phyloP scores from a whole-genome alignment of 1,140 invertebrate genomes.

The Anagrus nilaparvatae region DNA sequence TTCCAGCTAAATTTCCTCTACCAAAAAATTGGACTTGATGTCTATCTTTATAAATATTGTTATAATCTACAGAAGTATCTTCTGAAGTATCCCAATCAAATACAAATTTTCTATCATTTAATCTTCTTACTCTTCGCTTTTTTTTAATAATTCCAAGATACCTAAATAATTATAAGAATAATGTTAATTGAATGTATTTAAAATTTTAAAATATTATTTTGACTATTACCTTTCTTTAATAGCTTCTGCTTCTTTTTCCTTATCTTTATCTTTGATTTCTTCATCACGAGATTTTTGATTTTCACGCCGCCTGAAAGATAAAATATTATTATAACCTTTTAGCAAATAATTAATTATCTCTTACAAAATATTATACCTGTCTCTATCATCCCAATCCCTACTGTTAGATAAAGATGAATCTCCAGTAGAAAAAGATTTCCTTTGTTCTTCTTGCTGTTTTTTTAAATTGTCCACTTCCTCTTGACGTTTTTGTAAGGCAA shows the following conservation, averaged over 20 bases:
- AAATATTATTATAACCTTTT: conserved; percentile 2
- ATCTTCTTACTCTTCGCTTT: conserved; percentile 77
- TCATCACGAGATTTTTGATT: conserved; percentile 40
- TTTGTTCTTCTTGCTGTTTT: conserved; percentile 58
- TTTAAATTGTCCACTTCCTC: conserved; percentile 69
- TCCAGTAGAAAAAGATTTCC: conserved; percentile 41
- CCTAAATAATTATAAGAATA: too few relatives aligned
- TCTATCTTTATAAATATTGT: conserved; percentile 90
- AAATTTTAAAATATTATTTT: too few relatives aligned
- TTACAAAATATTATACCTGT: conserved; percentile 22
- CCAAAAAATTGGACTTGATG: conserved; percentile 98
- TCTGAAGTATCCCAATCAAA: conserved; percentile 99
- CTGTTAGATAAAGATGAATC: conserved; percentile 26
- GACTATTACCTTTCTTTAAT: conserved; percentile 89
- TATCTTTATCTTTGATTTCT: conserved; percentile 68
- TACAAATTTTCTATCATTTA: conserved; percentile 98
- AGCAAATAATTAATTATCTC: conserved; percentile 1
- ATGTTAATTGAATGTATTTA: too few relatives aligned
- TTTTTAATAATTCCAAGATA: conserved; percentile 94
- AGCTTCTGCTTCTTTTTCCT: conserved; percentile 83
- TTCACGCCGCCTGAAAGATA: conserved; percentile 27
- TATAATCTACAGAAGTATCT: conserved; percentile 97
- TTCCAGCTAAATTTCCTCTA: conserved; percentile 92
- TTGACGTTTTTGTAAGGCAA: conserved; percentile 81
- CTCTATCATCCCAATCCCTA: conserved; percentile 34